These are phyloP conservation scores for Gephyroberyx darwinii DNA, from an alignment of 2,797 vertebrate genomes.

Conservation along the genomic window DNA sequence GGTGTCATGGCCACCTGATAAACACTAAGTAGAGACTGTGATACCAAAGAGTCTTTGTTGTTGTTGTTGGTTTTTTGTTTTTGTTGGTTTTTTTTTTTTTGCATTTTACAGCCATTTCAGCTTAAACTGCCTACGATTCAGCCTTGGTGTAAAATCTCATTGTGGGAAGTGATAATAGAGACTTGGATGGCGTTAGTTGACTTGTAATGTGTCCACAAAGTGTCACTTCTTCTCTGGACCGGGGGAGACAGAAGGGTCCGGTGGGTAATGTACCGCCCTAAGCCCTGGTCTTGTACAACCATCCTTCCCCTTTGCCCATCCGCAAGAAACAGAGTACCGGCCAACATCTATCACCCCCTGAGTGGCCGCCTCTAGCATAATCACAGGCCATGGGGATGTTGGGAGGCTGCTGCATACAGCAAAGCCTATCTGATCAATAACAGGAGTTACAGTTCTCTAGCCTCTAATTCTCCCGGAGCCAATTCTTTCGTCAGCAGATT, in stretches of 20 bases:
- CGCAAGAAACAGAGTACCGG: constrained; percentile 20
- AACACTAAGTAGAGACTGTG: constrained; percentile 87
- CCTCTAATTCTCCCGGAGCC: constrained; percentile 65
- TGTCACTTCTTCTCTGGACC: constrained; percentile 32
- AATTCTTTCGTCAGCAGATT: neutral
- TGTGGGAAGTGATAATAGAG: constrained; percentile 5
- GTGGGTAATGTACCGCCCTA: neutral
- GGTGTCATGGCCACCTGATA: constrained; percentile 86
- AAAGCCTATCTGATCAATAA: constrained; percentile 78
- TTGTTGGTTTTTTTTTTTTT: constrained; percentile 52
- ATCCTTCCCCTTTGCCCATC: constrained; percentile 5
- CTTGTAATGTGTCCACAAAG: constrained; percentile 65
- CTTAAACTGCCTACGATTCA: constrained; percentile 12
- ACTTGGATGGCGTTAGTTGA: constrained; percentile 20
- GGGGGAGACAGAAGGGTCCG: neutral
- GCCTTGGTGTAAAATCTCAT: no score
- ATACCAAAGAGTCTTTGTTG: constrained; percentile 80
- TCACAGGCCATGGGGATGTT: constrained; percentile 71
- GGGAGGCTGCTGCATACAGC: constrained; percentile 37
- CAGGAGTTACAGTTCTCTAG: constrained; percentile 61
- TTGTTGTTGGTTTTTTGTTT: constrained; percentile 69
- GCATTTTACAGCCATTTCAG: constrained; percentile 70
- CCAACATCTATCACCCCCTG: constrained; percentile 31
- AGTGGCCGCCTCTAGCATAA: constrained; percentile 83
- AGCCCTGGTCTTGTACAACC: neutral